Evolutionary conservation across 2,888 invertebrate genomes (phyloP).

Genomic region (Deroplatys truncata): DNA sequence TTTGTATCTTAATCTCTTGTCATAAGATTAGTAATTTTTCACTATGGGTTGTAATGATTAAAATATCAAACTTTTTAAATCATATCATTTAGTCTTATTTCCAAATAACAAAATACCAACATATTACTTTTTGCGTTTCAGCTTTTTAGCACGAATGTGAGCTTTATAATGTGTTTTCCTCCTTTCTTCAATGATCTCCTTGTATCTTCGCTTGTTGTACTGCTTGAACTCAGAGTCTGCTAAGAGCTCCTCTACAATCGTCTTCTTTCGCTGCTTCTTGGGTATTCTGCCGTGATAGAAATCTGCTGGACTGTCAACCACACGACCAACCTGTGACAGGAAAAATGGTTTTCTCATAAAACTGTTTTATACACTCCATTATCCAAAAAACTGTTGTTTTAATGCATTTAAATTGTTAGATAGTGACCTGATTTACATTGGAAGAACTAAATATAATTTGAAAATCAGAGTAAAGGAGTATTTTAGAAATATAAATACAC

Average conservation of each 20-base stretch:
- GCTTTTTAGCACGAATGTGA: conserved; percentile 41
- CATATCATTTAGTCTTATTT: neutral
- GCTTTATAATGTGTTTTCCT: conserved; percentile 59
- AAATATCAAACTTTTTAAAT: neutral
- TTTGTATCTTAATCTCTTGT: too few relatives aligned
- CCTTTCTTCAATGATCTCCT: conserved; percentile 69
- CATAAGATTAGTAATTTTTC: too few relatives aligned
- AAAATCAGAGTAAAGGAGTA: too few relatives aligned
- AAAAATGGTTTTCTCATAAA: neutral
- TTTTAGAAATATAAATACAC: too few relatives aligned
- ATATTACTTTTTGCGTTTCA: conserved; percentile 62
- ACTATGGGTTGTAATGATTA: neutral
- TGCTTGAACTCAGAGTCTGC: conserved; percentile 82
- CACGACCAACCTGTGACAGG: conserved; percentile 62
- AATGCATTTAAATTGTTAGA: neutral
- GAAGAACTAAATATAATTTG: too few relatives aligned
- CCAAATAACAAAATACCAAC: neutral
- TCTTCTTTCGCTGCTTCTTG: conserved; percentile 80
- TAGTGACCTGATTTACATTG: neutral
- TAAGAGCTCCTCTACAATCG: conserved; percentile 89
- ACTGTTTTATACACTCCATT: too few relatives aligned
- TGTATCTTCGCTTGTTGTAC: conserved; percentile 69
- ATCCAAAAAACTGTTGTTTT: neutral
- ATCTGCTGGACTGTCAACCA: conserved; percentile 81
- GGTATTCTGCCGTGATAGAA: conserved; percentile 80